phyloP scores from a whole-genome alignment of 2,113 vertebrate genomes.

The Ivindomyrus marchei region DNA sequence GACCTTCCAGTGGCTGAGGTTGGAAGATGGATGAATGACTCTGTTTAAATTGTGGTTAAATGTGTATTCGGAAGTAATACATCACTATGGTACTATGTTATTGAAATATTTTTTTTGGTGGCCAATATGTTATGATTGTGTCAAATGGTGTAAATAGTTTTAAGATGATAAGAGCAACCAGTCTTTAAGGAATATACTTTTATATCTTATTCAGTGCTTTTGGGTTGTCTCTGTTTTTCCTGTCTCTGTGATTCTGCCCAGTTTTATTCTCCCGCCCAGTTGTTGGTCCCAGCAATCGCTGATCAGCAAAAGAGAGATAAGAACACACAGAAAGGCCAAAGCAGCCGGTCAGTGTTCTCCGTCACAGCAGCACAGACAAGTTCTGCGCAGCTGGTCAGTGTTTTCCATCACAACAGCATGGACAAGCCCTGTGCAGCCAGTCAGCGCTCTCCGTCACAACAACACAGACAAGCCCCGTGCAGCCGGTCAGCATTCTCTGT shows the following conservation, averaged over 20 bases:
- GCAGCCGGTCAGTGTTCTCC: too few species aligned
- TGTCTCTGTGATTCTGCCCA: not conserved
- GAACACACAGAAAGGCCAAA: not conserved
- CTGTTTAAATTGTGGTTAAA: not conserved
- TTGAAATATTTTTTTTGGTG: not conserved
- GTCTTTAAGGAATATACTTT: not conserved
- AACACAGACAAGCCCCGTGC: not conserved
- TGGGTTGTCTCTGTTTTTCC: not conserved
- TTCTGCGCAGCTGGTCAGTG: too few species aligned
- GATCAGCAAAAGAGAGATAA: not conserved
- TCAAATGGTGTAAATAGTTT: not conserved
- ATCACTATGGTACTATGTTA: not conserved
- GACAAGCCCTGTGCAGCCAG: too few species aligned
- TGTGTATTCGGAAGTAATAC: not conserved
- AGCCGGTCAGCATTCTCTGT: not conserved
- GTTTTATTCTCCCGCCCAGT: not conserved
- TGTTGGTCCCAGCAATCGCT: not conserved
- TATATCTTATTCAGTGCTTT: not conserved
- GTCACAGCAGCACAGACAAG: rapidly evolving
- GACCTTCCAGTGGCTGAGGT: not conserved
- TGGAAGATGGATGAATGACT: not conserved
- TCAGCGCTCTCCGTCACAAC: not conserved
- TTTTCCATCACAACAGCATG: not conserved
- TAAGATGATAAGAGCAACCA: not conserved
- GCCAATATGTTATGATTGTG: not conserved